These are phyloP conservation scores for Crotalus horridus DNA, from an alignment of 2,113 vertebrate genomes.

Conservation along the genomic window DNA sequence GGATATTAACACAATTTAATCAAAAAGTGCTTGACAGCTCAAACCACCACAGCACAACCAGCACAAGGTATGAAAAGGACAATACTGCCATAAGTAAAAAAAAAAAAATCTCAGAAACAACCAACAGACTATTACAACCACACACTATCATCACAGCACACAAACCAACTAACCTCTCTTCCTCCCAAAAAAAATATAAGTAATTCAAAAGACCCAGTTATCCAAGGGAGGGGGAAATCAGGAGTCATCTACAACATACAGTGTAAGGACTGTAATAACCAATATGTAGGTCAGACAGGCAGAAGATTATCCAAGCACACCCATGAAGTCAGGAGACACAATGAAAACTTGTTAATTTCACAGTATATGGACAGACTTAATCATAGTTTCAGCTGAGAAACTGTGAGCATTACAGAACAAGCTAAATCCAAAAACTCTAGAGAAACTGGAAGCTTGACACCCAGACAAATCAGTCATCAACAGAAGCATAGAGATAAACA, in stretches of 20 bases:
- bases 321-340: background rate
- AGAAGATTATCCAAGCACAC: background rate
- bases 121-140: background rate
- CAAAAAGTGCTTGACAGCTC: background rate
- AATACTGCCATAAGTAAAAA: background rate
- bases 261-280: background rate
- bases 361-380: background rate
- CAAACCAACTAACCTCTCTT: background rate
- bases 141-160: background rate
- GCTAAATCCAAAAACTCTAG: background rate
- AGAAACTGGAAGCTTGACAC: background rate
- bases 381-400: background rate
- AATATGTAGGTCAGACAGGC: background rate
- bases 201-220: background rate
- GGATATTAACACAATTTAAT: background rate
- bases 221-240: background rate
- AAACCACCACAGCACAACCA: background rate
- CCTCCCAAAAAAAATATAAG: background rate
- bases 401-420: background rate
- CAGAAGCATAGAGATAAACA: background rate
- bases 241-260: background rate
- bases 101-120: background rate
- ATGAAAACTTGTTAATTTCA: background rate
- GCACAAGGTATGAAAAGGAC: background rate
- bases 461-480: background rate